phyloP scores from a whole-genome alignment of 2,888 invertebrate species.

The Drosophila mayaguana region DNA sequence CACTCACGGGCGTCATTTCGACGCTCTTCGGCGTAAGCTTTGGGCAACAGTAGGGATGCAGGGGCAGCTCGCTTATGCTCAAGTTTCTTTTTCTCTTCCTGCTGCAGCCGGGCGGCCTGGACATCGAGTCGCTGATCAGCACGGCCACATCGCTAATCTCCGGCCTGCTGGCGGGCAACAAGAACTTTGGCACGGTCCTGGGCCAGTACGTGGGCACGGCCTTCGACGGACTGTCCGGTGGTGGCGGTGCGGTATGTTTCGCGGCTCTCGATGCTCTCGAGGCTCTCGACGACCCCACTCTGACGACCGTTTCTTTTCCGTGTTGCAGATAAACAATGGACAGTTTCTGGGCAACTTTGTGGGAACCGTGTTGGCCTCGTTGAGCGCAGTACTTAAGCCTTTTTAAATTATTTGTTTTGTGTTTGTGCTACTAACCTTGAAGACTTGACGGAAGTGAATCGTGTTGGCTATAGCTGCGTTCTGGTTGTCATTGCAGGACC shows the following conservation, averaged over 20 bases:
- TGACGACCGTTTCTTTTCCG: not conserved
- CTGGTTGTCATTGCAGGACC: constrained; percentile 77
- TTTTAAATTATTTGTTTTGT: constrained; percentile 23
- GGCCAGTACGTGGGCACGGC: constrained; percentile 84
- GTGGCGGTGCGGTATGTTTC: constrained; percentile 83
- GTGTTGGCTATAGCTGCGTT: not conserved
- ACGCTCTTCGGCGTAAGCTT: constrained; percentile 84
- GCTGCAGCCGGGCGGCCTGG: constrained; percentile 82
- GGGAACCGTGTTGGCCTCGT: constrained; percentile 83
- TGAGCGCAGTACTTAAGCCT: constrained; percentile 84
- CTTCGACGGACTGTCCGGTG: constrained; percentile 84
- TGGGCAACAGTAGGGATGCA: no score
- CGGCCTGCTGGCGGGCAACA: constrained; percentile 82
- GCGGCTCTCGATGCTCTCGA: no score
- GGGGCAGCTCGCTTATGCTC: not conserved
- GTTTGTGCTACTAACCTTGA: constrained; percentile 54
- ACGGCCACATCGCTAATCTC: constrained; percentile 82
- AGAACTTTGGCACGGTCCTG: constrained; percentile 84
- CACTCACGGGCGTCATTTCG: constrained; percentile 83
- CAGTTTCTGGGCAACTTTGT: constrained; percentile 84
- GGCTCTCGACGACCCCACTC: not conserved
- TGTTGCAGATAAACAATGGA: constrained; percentile 83
- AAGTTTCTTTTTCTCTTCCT: not conserved
- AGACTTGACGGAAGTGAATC: not conserved
- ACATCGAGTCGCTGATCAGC: constrained; percentile 82